phyloP scores from a whole-genome alignment of 1,140 invertebrate genomes.

The Triops cancriformis region DNA sequence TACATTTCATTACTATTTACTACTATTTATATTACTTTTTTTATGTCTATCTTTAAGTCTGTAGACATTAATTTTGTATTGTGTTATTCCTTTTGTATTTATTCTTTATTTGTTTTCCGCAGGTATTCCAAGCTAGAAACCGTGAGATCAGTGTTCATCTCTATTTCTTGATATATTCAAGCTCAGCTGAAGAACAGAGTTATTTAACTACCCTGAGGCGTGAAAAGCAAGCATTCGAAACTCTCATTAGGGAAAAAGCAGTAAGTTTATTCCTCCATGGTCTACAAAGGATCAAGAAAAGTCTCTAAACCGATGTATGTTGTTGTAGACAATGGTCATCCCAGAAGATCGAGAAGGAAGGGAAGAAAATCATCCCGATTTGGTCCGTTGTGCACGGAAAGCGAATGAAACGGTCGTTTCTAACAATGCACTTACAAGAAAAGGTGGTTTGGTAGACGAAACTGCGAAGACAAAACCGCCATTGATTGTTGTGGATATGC shows the following conservation, averaged over 20 bases:
- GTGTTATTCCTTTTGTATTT: too few species aligned
- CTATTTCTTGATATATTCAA: conserved; percentile 82
- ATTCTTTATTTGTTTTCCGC: too few species aligned
- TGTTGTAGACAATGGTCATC: conserved; percentile 75
- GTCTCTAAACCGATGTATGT: background rate
- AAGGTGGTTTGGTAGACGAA: conserved; percentile 48
- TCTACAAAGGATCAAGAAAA: background rate
- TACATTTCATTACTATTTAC: too few species aligned
- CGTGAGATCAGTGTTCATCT: conserved; percentile 54
- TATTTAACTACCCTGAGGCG: conserved; percentile 79
- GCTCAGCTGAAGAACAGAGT: conserved; percentile 89
- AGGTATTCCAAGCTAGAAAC: conserved; percentile 55
- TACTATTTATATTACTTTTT: too few species aligned
- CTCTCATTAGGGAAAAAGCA: conserved; percentile 80
- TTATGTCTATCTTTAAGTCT: too few species aligned
- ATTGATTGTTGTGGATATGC: conserved; percentile 88
- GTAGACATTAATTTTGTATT: too few species aligned
- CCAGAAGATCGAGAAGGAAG: conserved; percentile 84
- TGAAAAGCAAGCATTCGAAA: conserved; percentile 92
- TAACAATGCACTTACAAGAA: conserved; percentile 46
- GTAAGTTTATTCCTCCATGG: conserved; percentile 44
- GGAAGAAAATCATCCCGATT: conserved; percentile 57
- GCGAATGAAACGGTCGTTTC: conserved; percentile 38
- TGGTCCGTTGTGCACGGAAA: conserved; percentile 44
- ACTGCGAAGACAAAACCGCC: conserved; percentile 37